These are phyloP conservation scores for Eudyptes chrysolophus DNA, from an alignment of 2,113 vertebrate genomes.

Conservation along the genomic window DNA sequence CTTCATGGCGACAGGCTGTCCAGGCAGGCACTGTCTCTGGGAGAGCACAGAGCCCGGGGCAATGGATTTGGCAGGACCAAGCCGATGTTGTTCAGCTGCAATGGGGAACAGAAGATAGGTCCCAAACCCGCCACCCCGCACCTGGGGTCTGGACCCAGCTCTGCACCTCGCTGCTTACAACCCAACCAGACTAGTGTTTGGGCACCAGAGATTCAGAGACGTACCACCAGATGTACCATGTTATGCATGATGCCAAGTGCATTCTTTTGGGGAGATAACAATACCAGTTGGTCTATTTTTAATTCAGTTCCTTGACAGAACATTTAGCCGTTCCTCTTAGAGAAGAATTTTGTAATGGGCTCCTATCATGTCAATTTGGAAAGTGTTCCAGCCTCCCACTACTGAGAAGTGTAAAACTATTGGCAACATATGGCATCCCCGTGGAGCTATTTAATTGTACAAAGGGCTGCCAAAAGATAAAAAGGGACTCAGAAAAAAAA, in stretches of 20 bases:
- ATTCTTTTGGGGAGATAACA: constrained; percentile 66
- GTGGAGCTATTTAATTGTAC: constrained; percentile 72
- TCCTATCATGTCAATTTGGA: constrained; percentile 74
- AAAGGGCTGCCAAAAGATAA: constrained; percentile 71
- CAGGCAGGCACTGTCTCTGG: neutral
- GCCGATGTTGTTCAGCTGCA: neutral
- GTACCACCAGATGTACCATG: constrained; percentile 18
- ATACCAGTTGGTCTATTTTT: constrained; percentile 70
- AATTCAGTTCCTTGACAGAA: constrained; percentile 71
- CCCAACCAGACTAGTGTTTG: neutral
- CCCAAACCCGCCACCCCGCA: neutral
- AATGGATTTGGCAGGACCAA: neutral
- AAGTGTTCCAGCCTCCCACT: constrained; percentile 68
- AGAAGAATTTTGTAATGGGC: constrained; percentile 70
- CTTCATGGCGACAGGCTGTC: neutral
- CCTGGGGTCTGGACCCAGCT: neutral
- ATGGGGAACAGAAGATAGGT: neutral
- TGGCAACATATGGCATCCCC: constrained; percentile 74
- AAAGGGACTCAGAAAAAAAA: constrained; percentile 6
- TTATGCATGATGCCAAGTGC: neutral
- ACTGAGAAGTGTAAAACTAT: constrained; percentile 72
- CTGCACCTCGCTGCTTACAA: neutral
- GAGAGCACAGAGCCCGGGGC: neutral
- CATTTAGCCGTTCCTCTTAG: constrained; percentile 57
- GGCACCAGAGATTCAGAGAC: neutral